Percentiles rank a stretch among this genome's conserved stretches.
phyloP scores from a whole-genome alignment of 2,797 vertebrate genomes.

The Lacerta agilis region DNA sequence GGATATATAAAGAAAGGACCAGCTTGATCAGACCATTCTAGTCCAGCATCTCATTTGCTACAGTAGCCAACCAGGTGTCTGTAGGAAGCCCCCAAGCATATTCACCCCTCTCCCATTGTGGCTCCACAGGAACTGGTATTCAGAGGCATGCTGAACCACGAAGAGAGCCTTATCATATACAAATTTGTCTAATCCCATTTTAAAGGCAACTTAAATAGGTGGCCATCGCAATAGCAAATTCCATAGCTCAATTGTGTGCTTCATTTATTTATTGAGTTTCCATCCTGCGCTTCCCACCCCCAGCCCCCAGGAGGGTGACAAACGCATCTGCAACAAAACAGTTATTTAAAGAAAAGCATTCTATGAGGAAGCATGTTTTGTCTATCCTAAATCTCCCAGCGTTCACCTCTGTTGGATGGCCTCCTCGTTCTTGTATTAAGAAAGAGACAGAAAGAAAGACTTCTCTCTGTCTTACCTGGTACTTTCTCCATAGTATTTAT shows the following conservation, averaged over 20 bases:
- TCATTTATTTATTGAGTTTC: too few relatives aligned
- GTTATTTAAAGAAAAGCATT: background rate
- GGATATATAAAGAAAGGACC: background rate
- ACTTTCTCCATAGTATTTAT: background rate
- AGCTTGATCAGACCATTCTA: background rate
- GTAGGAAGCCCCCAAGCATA: background rate
- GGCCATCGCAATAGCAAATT: background rate
- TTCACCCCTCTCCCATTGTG: background rate
- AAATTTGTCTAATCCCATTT: background rate
- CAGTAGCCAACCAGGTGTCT: background rate
- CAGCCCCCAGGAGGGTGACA: too few relatives aligned
- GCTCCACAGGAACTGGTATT: background rate
- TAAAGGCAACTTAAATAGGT: background rate
- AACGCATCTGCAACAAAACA: too few relatives aligned
- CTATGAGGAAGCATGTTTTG: background rate
- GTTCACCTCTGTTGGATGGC: background rate
- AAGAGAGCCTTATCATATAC: background rate
- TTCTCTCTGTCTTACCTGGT: background rate
- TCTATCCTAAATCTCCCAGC: background rate
- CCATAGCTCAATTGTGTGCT: background rate
- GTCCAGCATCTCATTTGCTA: too few relatives aligned
- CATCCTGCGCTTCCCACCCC: too few relatives aligned
- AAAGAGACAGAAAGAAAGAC: too few relatives aligned
- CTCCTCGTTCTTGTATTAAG: too few relatives aligned
- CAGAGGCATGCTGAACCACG: background rate